A percentile compares a stretch with the other conserved stretches of the same genome.
Evolutionary conservation across 2,113 vertebrate genomes (phyloP).

Genomic region (Castor canadensis): DNA sequence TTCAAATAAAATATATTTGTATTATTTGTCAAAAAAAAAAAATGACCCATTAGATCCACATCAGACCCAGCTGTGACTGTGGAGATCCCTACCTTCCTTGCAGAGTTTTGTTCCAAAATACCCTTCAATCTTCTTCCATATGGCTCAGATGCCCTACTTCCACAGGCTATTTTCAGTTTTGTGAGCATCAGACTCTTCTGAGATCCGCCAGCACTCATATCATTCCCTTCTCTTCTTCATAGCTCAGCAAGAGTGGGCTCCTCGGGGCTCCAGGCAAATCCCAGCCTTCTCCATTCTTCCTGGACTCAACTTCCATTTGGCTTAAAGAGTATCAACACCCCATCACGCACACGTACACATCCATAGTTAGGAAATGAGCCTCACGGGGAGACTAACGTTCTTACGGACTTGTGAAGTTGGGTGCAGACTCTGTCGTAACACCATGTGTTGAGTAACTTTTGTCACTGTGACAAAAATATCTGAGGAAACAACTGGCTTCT

Average conservation of each 20-base stretch:
- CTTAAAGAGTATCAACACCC: neutral
- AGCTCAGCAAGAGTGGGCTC: neutral
- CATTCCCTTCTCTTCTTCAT: neutral
- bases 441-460: neutral
- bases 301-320: neutral
- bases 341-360: accelerated
- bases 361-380: accelerated
- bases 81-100: neutral
- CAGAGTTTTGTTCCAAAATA: conserved; percentile 2
- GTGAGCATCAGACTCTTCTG: conserved; percentile 47
- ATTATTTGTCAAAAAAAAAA: conserved; percentile 80
- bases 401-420: neutral
- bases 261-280: neutral
- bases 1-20: conserved; percentile 82
- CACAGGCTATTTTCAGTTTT: conserved; percentile 68
- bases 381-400: neutral
- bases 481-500: neutral
- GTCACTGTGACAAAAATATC: neutral
- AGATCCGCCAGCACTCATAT: conserved; percentile 1
- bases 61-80: neutral
- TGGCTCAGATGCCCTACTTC: conserved; percentile 63
- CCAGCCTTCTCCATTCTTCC: neutral
- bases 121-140: conserved; percentile 46
- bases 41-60: neutral
- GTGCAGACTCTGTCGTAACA: neutral